Evolutionary conservation across 1,140 invertebrate genomes (phyloP), one percentile per base, ranked within the genome.

Genomic region (Notospermus geniculatus): DNA sequence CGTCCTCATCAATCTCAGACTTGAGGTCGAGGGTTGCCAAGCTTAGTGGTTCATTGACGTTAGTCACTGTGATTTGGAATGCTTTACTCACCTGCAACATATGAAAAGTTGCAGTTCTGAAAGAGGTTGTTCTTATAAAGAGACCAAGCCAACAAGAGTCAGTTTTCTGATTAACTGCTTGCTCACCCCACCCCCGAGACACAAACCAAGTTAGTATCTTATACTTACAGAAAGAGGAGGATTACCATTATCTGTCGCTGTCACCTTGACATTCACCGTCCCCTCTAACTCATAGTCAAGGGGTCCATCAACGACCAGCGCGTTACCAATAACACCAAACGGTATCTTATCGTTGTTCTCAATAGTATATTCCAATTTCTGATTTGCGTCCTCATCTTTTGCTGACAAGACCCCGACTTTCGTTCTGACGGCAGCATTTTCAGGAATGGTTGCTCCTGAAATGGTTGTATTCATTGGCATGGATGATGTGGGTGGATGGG

Each of bases 11-110:
- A 13, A 71, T 62, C 46, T 46, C 29, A 29, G 52, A 23, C 23
- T 43, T 59, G 15, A 71, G 72, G 7, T 59, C 63, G 29, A 74
- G 46, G 11, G 22, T 58, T 25, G 72, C 63, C 57, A 68, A 61
- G 54, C 57, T 59, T n/a, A 71, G 72, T 32, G 72, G 60, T 32
- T 74, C 72, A 59, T 74, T 74, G 15, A 71, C 64, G 62, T 74
- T 65, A 22, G 64, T 68, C 2, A 74, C 64, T 28, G 65, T 69
- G 9, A 74, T 43, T 2, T 60, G 62, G 45, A 74, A 58, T 2
- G 66, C 45, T 29, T 67, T 65, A 2, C 41, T 36, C 5, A 36
- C 15, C 32, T 36, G 32, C 32, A 36, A n/a, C n/a, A n/a, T n/a
- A n/a, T n/a, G n/a, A n/a, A 36, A 36, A 36, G 32, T 36, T 4